Base-by-base conservation (phyloP, 2,888 invertebrate genomes). In the Cylloceria caligata region DNA sequence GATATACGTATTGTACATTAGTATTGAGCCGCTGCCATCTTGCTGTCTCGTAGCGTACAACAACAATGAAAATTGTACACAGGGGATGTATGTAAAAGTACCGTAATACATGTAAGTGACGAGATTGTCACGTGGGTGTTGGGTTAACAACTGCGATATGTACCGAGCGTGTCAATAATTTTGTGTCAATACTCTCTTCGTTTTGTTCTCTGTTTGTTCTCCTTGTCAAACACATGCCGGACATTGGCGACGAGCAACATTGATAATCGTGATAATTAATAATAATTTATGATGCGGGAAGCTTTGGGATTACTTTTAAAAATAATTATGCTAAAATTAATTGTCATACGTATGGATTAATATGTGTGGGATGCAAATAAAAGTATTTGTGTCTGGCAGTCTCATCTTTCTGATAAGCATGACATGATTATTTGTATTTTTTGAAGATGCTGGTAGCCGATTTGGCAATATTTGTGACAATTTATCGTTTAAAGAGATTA, bases 21-120 rank as follows among this genome's bases (percentile, higher is more conserved):
- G 80, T 84, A 84, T 81, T 71, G 82, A 89, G 93, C 93, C 94
- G 93, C 94, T 93, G 94, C 94, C 94, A 94, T 94, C 94, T 94
- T 94, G 94, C 94, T 93, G 93, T 92, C 93, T 93, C 93, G 90
- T 91, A 74, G 78, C 74, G 74, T 55, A 87, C 87, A 85, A 73
- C 88, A 88, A 80, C 72, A 82, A 77, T 69, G 42, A 83, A 9
- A 71, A 55, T 75, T 72, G 24, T 78, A 62, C 47, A 67, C 30
- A 34, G 45, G 57, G 60, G 45, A 19, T 21, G 34, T 80, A 27
- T 45, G 39, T 60, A 42, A 65, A 69, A 76, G 60, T 55, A 60
- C n/a, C n/a, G 27, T 36, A 36, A 24, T 16, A 39, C 65, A 60
- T 11, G 45, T 55, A 73, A 76, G 52, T 36, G 36, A 73, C 30